A percentile compares a stretch with the other conserved stretches of the same genome.
These are phyloP conservation scores for Nibea albiflora DNA, from an alignment of 2,113 vertebrate species.

Conservation along the genomic window DNA sequence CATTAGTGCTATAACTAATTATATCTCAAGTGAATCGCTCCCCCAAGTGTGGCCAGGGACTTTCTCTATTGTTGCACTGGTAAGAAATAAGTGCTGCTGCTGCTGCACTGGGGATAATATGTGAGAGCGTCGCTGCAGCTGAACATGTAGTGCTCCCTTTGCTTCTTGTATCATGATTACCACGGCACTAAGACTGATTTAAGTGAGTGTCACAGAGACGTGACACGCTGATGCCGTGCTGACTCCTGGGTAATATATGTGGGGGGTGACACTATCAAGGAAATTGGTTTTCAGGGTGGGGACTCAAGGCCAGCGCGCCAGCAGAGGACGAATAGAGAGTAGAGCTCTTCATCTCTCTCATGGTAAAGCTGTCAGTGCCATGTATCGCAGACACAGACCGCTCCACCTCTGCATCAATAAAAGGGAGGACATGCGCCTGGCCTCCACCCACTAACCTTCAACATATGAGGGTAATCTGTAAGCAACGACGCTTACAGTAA, in stretches of 20 bases:
- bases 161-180: slow-evolving; percentile 34
- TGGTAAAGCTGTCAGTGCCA: slow-evolving; percentile 61
- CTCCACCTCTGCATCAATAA: slow-evolving; percentile 35
- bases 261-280: slow-evolving; percentile 51
- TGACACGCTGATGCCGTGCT: slow-evolving; percentile 39
- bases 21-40: slow-evolving; percentile 75
- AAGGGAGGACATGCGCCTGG: background rate
- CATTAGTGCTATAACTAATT: slow-evolving; percentile 75
- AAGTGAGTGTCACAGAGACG: slow-evolving; percentile 39
- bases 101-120: slow-evolving; percentile 41
- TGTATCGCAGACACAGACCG: slow-evolving; percentile 34
- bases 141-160: slow-evolving; percentile 28
- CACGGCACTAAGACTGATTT: slow-evolving; percentile 40
- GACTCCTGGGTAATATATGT: slow-evolving; percentile 63
- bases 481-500: background rate
- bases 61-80: slow-evolving; percentile 44
- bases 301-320: slow-evolving; percentile 67
- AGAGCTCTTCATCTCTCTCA: slow-evolving; percentile 63
- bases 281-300: slow-evolving; percentile 70
- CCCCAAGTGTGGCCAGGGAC: slow-evolving; percentile 48
- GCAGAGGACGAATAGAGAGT: slow-evolving; percentile 49
- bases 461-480: background rate
- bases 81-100: slow-evolving; percentile 32
- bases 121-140: slow-evolving; percentile 19
- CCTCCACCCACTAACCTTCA: slow-evolving; percentile 1